Base-by-base conservation (phyloP, 2,888 invertebrate genomes). In the Creontiades dilutus region DNA sequence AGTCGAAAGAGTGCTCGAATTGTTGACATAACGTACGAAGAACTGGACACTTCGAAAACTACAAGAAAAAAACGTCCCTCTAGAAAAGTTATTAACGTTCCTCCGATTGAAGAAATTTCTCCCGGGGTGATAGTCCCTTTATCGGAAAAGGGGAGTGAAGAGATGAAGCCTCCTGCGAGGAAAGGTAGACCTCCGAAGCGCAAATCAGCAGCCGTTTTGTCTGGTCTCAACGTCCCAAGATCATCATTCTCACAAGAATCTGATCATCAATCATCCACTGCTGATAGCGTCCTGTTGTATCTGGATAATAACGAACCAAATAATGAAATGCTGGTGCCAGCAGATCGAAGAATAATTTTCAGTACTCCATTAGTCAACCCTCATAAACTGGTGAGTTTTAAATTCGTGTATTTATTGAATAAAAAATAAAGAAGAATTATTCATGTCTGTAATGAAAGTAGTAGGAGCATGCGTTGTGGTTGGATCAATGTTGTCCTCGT, bases 341-440 rank as follows among this genome's bases (percentile, higher is more conserved):
- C 85, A 1, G 57, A 55, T 13, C 27, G 28, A 19, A 55, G 85
- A 85, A 57, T 85, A 23, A 85, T 85, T 23, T 85, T 57, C 85
- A 85, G 27, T 46, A 28, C 85, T 4, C 3, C 7, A n/a, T 52
- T 37, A 16, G 37, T 55, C 1, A 46, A 85, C 61, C 85, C 85
- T 27, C 23, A 57, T 19, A 55, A 28, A n/a, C 19, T 57, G 85
- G 85, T 85, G 37, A 85, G 85, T 55, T 52, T 48, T 55, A 19
- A 37, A 37, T 4, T 37, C 7, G 2, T 37, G 2, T 37, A 37
- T 37, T 37, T 37, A 37, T 37, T 37, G 37, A 37, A 37, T 37
- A 37, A n/a, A n/a, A n/a, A n/a, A n/a, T n/a, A n/a, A n/a, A n/a
- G n/a, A n/a, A n/a, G 37, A 37, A 37, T 4, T 37, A 37, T 37